These are phyloP conservation scores for Regulus satrapa DNA, from an alignment of 2,113 vertebrate genomes.

Conservation along the genomic window DNA sequence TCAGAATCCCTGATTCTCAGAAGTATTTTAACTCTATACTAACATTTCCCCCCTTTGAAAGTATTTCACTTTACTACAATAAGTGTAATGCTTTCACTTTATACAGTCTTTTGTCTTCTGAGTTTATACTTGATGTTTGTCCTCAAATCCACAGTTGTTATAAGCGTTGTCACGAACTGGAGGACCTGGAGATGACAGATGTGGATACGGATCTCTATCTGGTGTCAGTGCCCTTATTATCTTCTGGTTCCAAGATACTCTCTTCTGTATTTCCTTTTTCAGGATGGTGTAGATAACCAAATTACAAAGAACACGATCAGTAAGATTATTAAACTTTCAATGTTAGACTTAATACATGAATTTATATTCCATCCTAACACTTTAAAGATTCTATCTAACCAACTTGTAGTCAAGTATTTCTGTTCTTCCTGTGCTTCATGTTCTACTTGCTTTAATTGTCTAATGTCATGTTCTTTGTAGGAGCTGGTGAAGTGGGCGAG, in stretches of 20 bases:
- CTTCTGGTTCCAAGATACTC: not conserved
- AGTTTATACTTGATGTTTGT: not conserved
- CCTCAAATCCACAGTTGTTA: not conserved
- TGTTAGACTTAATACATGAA: not conserved
- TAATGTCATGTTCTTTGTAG: not conserved
- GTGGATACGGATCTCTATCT: not conserved
- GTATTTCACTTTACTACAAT: not conserved
- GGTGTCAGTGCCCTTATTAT: not conserved
- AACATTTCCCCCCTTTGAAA: not conserved
- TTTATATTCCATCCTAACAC: not conserved
- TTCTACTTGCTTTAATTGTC: not conserved
- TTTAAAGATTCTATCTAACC: not conserved
- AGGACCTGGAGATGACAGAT: not conserved
- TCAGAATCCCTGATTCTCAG: too few species aligned
- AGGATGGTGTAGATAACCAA: not conserved
- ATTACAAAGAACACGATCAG: not conserved
- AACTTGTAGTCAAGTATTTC: not conserved
- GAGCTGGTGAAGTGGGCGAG: too few species aligned
- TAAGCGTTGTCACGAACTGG: too few species aligned
- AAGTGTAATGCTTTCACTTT: not conserved
- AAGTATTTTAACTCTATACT: not conserved
- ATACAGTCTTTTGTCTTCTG: not conserved
- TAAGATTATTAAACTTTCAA: not conserved
- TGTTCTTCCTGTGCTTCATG: not conserved
- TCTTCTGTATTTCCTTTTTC: not conserved